Evolutionary conservation across 2,888 invertebrate species (phyloP).

Genomic region (Hermaeophaga mercurialis): DNA sequence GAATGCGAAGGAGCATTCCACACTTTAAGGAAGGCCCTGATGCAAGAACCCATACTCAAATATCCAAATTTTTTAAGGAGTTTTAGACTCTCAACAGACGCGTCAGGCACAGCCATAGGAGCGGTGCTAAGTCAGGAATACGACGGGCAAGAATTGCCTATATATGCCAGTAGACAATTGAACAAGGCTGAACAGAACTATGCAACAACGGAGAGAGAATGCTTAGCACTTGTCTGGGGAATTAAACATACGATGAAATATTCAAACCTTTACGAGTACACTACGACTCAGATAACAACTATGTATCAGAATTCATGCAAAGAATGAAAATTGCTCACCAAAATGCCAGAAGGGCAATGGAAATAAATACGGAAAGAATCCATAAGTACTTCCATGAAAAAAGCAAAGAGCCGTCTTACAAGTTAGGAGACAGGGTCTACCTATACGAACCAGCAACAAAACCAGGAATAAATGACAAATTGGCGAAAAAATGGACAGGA

Average conservation of each 20-base stretch:
- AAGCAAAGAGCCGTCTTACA: too few species aligned
- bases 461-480: too few species aligned
- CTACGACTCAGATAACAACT: constrained; percentile 36
- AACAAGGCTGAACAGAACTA: constrained; percentile 17
- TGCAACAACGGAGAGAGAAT: constrained; percentile 21
- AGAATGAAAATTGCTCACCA: too few species aligned
- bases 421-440: too few species aligned
- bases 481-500: too few species aligned
- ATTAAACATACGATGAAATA: constrained; percentile 33
- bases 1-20: constrained; percentile 16
- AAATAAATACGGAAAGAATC: too few species aligned
- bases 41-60: constrained; percentile 26
- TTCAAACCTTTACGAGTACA: constrained; percentile 24
- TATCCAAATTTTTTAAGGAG: constrained; percentile 28
- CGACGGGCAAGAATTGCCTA: constrained; percentile 25
- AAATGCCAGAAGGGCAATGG: too few species aligned
- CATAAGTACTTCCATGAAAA: too few species aligned
- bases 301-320: constrained; percentile 31
- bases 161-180: constrained; percentile 28
- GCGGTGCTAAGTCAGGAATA: constrained; percentile 28
- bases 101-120: constrained; percentile 26
- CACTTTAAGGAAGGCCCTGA: constrained; percentile 22
- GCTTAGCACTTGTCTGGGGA: constrained; percentile 15
- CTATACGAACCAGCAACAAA: too few species aligned
- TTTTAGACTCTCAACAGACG: constrained; percentile 29